A percentile compares a stretch with the other conserved stretches of the same genome.
Conservation (phyloP, 2,113 vertebrate genomes). For the Pogonocichla stellata region DNA sequence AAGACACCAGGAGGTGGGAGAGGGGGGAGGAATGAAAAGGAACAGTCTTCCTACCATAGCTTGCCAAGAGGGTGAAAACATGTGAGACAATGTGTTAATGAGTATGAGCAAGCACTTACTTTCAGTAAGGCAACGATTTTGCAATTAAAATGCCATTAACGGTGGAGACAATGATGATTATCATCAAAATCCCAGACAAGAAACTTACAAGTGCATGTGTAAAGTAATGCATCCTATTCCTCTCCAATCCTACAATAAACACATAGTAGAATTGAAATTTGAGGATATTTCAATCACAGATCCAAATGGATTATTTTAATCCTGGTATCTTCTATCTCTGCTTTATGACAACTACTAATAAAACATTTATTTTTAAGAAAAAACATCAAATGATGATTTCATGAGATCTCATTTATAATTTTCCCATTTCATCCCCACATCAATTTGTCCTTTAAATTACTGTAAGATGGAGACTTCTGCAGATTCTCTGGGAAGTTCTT, state of each 20-base stretch:
- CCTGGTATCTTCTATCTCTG: neutral
- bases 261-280: neutral
- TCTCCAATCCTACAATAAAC: neutral
- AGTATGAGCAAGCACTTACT: neutral
- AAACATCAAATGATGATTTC: neutral
- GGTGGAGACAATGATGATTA: neutral
- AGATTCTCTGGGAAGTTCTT: neutral
- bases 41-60: neutral
- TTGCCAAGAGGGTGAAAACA: conserved; percentile 46
- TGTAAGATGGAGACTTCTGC: neutral
- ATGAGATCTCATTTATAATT: neutral
- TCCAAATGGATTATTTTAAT: neutral
- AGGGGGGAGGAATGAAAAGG: neutral
- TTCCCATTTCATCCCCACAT: neutral
- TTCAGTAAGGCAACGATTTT: neutral
- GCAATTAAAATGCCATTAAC: conserved; percentile 14
- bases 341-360: neutral
- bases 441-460: neutral
- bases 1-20: neutral
- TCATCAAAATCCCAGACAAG: neutral
- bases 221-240: neutral
- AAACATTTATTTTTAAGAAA: neutral
- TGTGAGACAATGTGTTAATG: conserved; percentile 44
- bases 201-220: rapidly evolving
- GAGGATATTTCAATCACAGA: neutral